These are phyloP conservation scores for Meriones psammophilus DNA, from an alignment of 2,797 vertebrate species.

Conservation along the genomic window DNA sequence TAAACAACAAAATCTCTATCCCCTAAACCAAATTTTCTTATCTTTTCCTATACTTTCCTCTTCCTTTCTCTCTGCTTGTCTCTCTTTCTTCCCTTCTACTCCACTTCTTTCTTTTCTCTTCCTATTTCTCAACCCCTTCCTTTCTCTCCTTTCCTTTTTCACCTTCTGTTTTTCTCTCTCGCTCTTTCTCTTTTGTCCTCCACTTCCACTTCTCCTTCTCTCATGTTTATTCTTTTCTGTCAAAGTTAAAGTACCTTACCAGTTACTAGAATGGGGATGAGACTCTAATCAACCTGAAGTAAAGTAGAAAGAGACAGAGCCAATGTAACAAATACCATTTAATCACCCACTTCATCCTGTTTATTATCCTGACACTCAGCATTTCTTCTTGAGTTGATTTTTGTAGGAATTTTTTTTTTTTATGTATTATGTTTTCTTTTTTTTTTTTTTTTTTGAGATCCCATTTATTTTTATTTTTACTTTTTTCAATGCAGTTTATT, in stretches of 20 bases:
- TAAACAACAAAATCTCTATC: background rate
- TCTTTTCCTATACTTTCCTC: background rate
- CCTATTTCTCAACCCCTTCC: background rate
- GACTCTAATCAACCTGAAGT: too few relatives aligned
- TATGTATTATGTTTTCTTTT: too few relatives aligned
- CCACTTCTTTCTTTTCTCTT: background rate
- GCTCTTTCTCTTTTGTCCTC: too few relatives aligned
- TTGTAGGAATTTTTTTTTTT: background rate
- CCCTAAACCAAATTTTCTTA: background rate
- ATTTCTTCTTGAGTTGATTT: conserved; percentile 8
- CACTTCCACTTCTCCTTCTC: too few relatives aligned
- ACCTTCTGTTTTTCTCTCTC: background rate
- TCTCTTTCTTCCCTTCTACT: background rate
- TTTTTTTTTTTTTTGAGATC: too few relatives aligned
- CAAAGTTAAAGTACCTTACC: background rate
- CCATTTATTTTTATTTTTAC: too few relatives aligned
- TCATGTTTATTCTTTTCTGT: background rate
- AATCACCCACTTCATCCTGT: background rate
- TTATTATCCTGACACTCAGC: background rate
- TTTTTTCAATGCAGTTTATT: too few relatives aligned
- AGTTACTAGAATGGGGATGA: background rate
- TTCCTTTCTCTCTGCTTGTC: too few relatives aligned
- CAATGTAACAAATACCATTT: too few relatives aligned
- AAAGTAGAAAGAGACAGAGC: background rate
- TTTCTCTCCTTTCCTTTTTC: background rate